Percentiles rank a stretch among this genome's conserved stretches.
Conservation (phyloP, 2,797 vertebrate species). For the Perodicticus potto region DNA sequence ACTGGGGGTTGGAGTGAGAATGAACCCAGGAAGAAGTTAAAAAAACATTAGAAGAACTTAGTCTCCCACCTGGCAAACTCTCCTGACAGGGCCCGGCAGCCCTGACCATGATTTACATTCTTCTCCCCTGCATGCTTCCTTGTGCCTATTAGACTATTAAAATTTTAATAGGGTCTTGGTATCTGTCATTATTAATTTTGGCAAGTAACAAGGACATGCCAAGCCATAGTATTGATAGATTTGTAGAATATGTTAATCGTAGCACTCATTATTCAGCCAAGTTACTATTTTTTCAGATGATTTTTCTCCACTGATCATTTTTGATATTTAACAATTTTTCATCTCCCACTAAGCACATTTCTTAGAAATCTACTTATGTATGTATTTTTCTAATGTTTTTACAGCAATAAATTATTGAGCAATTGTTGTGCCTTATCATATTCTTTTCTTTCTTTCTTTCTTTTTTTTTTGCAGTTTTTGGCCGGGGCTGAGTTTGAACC, state of each 20-base stretch:
- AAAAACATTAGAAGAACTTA: background rate
- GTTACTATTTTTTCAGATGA: slow-evolving; percentile 71
- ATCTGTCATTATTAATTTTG: slow-evolving; percentile 84
- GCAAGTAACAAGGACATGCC: slow-evolving; percentile 81
- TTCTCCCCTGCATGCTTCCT: slow-evolving; percentile 69
- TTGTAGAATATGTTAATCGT: slow-evolving; percentile 84
- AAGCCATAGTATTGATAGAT: slow-evolving; percentile 81
- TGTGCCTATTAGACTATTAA: slow-evolving; percentile 81
- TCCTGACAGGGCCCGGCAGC: background rate
- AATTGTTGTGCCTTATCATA: slow-evolving; percentile 27
- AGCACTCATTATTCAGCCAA: slow-evolving; percentile 82
- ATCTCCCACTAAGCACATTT: slow-evolving; percentile 48
- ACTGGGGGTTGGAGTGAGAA: background rate
- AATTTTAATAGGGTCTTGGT: slow-evolving; percentile 82
- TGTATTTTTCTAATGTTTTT: slow-evolving; percentile 60
- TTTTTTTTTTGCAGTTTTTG: too few relatives aligned
- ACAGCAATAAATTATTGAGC: slow-evolving; percentile 46
- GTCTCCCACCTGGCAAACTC: background rate
- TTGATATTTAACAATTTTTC: slow-evolving; percentile 78
- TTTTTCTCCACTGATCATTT: slow-evolving; percentile 74
- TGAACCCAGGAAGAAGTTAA: background rate
- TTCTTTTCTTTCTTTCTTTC: too few relatives aligned
- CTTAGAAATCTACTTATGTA: slow-evolving; percentile 47
- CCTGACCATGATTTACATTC: slow-evolving; percentile 72
- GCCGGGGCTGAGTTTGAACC: too few relatives aligned